Conservation (phyloP, 2,888 invertebrate genomes). For the Drosophila longiperda region DNA sequence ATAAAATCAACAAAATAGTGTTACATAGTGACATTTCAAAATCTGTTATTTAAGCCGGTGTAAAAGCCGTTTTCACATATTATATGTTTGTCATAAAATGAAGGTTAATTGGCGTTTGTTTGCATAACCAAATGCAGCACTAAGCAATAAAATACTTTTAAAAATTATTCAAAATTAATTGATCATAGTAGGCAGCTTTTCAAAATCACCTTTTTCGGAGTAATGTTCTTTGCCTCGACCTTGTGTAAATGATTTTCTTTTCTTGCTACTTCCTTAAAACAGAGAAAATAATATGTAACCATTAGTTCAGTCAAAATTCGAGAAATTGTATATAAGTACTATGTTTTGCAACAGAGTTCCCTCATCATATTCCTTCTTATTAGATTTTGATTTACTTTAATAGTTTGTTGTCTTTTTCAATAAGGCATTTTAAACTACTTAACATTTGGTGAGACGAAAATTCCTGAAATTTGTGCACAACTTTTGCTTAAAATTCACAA, state of each 20-base stretch:
- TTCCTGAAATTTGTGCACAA: neutral
- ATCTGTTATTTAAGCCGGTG: neutral
- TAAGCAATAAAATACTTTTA: neutral
- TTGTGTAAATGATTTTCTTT: neutral
- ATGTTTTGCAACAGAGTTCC: neutral
- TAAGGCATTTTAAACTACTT: neutral
- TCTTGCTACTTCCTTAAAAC: neutral
- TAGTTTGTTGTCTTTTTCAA: neutral
- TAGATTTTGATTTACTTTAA: neutral
- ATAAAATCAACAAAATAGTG: neutral
- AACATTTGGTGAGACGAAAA: neutral
- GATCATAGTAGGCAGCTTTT: neutral
- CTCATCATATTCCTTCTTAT: neutral
- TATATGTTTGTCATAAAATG: neutral
- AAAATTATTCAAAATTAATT: neutral
- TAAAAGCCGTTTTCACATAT: neutral
- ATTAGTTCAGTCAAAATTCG: neutral
- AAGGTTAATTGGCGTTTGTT: neutral
- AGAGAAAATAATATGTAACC: neutral
- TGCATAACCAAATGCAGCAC: neutral
- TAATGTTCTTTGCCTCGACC: neutral
- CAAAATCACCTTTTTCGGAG: neutral
- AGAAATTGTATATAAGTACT: neutral
- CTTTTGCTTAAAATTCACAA: neutral
- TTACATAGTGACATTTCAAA: neutral